Base-by-base conservation (phyloP, 2,888 invertebrate species). In the Monoplex corrugatus region DNA sequence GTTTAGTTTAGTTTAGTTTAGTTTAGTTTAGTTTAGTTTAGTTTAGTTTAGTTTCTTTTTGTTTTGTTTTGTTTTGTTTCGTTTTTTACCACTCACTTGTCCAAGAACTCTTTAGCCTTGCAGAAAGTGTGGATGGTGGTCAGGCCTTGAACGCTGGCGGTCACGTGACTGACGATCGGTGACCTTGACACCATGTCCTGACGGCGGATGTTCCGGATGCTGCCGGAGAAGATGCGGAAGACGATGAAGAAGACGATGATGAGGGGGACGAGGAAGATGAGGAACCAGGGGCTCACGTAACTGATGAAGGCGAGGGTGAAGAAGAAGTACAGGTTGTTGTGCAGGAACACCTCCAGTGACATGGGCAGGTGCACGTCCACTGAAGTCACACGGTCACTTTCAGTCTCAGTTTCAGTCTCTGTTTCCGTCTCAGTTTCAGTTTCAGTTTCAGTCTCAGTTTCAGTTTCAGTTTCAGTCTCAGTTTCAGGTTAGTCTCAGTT, bases 261-360 rank as follows among this genome's bases (percentile, higher is more conserved):
- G 19, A 96, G 93, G 3, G 96, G 96, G 23, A 96, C 89, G 68
- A 95, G 93, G 38, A 95, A 95, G 43, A 96, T 89, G 43, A 96
- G 93, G 90, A 96, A 96, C 92, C 94, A 95, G 96, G 98, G 98
- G 87, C 98, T 98, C 92, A 98, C 98, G 94, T 97, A 97, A 96
- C 97, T 98, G 94, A 99, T 97, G 23, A 98, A 98, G 92, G 98
- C 90, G 91, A 98, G 97, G 90, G 98, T 97, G 86, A 97, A 97
- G 94, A 98, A 94, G 96, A 98, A 98, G 97, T 96, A 95, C 91
- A 97, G 96, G 80, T 97, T 94, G 92, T 97, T 97, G 93, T 97
- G 97, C 2, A 97, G 93, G 92, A 97, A 96, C 87, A 96, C 96
- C 93, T 97, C 97, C 90, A 97, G 93, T 0, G 96, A 96, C 92